A percentile compares a stretch with the other conserved stretches of the same genome.
Conservation (phyloP, 2,888 invertebrate species). For the Cryptocephalus primarius region DNA sequence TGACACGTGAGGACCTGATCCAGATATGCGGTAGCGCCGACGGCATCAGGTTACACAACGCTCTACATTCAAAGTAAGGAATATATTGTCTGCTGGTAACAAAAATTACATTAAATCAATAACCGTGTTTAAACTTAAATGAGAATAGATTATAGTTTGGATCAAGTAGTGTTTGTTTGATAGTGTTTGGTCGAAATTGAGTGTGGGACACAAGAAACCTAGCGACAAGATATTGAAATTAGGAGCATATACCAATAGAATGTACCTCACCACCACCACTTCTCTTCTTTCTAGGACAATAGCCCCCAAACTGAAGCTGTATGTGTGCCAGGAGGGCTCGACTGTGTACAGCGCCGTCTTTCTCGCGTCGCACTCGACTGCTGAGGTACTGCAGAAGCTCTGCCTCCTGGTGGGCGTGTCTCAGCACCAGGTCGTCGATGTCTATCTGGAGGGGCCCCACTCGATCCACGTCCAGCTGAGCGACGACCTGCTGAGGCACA, state of each 20-base stretch:
- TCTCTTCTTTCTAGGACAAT: slow-evolving; percentile 41
- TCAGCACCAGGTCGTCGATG: slow-evolving; percentile 38
- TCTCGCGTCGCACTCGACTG: slow-evolving; percentile 54
- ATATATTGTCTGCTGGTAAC: too few species aligned
- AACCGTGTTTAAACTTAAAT: too few species aligned
- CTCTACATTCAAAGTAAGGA: slow-evolving; percentile 72
- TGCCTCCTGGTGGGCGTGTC: slow-evolving; percentile 44
- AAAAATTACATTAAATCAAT: too few species aligned
- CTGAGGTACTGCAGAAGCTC: slow-evolving; percentile 57
- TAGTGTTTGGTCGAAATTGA: too few species aligned
- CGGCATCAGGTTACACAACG: slow-evolving; percentile 87
- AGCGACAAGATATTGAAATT: too few species aligned
- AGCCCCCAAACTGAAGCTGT: slow-evolving; percentile 71
- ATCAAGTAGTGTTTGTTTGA: too few species aligned
- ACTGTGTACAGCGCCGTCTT: slow-evolving; percentile 73
- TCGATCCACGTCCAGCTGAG: slow-evolving; percentile 75
- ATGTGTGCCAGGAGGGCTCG: slow-evolving; percentile 60
- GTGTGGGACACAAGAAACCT: too few species aligned
- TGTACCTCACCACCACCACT: too few species aligned
- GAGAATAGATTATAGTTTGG: too few species aligned
- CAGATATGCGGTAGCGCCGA: slow-evolving; percentile 91
- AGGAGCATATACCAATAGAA: too few species aligned
- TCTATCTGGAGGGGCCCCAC: slow-evolving; percentile 73
- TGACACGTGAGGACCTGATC: slow-evolving; percentile 84
- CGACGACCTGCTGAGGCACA: slow-evolving; percentile 74